Evolutionary conservation across 2,797 vertebrate species (phyloP).

Genomic region (Notamacropus eugenii): DNA sequence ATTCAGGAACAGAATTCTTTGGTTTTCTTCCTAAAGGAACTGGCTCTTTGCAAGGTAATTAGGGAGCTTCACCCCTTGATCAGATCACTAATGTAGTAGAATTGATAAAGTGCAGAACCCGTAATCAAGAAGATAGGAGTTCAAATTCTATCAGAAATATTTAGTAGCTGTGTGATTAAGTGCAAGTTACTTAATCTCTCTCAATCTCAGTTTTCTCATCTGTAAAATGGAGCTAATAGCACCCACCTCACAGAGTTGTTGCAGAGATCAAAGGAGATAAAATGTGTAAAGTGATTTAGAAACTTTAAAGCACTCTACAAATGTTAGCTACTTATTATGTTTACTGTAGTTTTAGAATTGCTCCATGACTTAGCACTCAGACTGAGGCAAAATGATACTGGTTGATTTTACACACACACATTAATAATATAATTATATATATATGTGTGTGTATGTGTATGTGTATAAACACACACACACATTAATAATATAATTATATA

Average conservation of each 20-base stretch:
- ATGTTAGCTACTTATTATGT: not conserved
- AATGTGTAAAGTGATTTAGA: not conserved
- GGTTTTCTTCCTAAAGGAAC: not conserved
- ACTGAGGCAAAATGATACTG: not conserved
- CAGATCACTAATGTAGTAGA: not conserved
- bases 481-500: too few species aligned
- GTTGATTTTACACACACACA: too few species aligned
- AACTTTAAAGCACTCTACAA: not conserved
- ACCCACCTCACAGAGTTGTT: not conserved
- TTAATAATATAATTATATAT: too few species aligned
- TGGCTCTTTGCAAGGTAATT: not conserved
- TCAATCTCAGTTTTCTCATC: not conserved
- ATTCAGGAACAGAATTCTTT: not conserved
- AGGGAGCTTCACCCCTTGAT: not conserved
- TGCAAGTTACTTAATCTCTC: not conserved
- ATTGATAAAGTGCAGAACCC: not conserved
- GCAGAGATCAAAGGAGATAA: not conserved
- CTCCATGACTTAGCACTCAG: not conserved
- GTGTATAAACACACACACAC: too few species aligned
- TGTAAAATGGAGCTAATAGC: not conserved
- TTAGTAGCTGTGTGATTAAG: not conserved
- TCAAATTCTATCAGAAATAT: not conserved
- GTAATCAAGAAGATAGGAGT: not conserved
- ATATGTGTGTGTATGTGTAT: too few species aligned
- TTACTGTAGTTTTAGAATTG: not conserved